Evolutionary conservation across 2,888 invertebrate genomes (phyloP), one percentile per base, ranked within the genome.

Genomic region (Trisateles emortualis): DNA sequence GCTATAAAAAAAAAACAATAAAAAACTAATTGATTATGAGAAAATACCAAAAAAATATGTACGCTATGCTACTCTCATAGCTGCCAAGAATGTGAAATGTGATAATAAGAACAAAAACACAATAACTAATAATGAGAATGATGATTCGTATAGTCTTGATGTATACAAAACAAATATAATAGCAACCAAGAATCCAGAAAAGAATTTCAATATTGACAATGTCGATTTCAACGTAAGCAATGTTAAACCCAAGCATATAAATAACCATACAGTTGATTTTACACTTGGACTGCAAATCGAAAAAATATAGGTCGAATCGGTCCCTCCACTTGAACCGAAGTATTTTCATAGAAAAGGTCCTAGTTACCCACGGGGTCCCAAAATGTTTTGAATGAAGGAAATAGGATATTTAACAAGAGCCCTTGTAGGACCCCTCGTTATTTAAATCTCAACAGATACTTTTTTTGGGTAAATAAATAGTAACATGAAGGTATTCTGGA

Each of bases 361-460:
- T n/a, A 50, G 30, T 45, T 40, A 45, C 38, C 44, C 24, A 48
- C n/a, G 14, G 58, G n/a, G 50, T 46, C 14, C n/a, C 45, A 56
- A 64, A 63, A 67, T 70, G 68, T 72, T 69, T 72, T 67, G 64
- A 70, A 53, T 62, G 55, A 41, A 51, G 59, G 75, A 68, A 72
- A 68, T 59, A 63, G 63, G 59, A 66, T 71, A 66, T 76, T 74
- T 75, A 73, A 74, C 72, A 68, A 68, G 72, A 66, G 63, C 48
- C 42, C 45, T 52, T 32, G 44, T 32, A 50, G 47, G 16, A n/a
- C 35, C 45, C 0, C 26, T 38, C 19, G 16, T 54, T 64, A 39
- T 52, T 44, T 41, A 13, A 8, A 43, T 10, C 11, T 60, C 33
- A 42, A 57, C 45, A 51, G 46, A 48, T 60, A 49, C 33, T 19